Base-by-base conservation (phyloP, 1,140 invertebrate species). In the Drosophila pseudoananassae region DNA sequence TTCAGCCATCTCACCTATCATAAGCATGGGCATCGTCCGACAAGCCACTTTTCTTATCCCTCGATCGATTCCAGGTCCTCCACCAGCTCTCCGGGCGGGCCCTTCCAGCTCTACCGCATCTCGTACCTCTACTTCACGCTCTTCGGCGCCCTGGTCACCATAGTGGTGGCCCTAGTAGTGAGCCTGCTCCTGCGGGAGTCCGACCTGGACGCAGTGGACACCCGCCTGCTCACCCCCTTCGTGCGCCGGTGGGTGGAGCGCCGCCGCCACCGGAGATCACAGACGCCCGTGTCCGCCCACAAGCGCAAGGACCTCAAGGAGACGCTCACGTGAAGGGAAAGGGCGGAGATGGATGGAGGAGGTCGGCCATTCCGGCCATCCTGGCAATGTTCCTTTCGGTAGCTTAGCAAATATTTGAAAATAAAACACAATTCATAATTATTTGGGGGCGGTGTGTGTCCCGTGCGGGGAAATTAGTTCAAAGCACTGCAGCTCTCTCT, bases 111-210 rank as follows among this genome's bases (percentile, higher is more conserved):
- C n/a, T 75, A 88, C 65, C 93, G 93, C 52, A 91, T 95, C 31
- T 95, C 95, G 56, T 96, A 95, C 76, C 78, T 95, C 8, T 96
- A 94, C 93, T 95, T 95, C 54, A 95, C 94, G 0, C 82, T 94
- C 2, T 92, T 94, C 10, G 94, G 95, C 4, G 91, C 93, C 1
- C n/a, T 94, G 1, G 92, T 96, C 1, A 95, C 95, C 0, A 94
- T 96, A n/a, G 87, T 93, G 12, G 93, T 96, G 6, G 95, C 94
- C 1, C 80, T 94, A 3, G 55, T 94, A 0, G 93, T 94, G 3
- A 95, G 92, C 75, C 92, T 94, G 54, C 91, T 92, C 65, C 93
- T 93, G 14, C 94, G 75, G 73, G 93, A 93, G 14, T 93, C 91
- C 80, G 93, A 92, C 81, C 92, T 92, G 38, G 92, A 91, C 38